Evolutionary conservation across 1,140 invertebrate genomes (phyloP).

Genomic region (Ips nitidus): DNA sequence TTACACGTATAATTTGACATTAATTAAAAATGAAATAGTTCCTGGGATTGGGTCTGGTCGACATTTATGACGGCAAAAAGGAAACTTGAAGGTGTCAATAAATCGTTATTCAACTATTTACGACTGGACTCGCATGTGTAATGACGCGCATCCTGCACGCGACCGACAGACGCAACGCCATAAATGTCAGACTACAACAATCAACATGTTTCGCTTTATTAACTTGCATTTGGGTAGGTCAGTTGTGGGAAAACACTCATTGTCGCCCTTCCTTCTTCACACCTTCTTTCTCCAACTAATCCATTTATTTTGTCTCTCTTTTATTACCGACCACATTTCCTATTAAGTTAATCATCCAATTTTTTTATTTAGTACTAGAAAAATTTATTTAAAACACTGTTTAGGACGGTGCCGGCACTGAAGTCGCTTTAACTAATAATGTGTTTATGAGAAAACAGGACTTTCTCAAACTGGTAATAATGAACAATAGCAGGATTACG

Average conservation of each 20-base stretch:
- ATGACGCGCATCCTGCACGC: conserved; percentile 13
- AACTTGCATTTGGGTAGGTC: conserved; percentile 13
- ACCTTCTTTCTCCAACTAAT: no score
- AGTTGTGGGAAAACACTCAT: conserved; percentile 11
- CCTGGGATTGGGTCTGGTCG: no score
- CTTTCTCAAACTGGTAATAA: neutral
- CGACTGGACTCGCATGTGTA: neutral
- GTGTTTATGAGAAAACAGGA: no score
- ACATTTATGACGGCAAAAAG: no score
- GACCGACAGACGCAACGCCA: conserved; percentile 4
- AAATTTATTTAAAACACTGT: no score
- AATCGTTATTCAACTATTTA: conserved; percentile 3
- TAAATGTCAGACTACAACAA: conserved; percentile 10
- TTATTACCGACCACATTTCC: no score
- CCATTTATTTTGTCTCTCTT: neutral
- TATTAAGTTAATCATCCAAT: no score
- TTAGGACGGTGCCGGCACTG: no score
- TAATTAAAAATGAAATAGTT: no score
- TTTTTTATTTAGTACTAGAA: no score
- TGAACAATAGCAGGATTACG: neutral
- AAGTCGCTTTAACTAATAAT: no score
- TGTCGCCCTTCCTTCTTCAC: neutral
- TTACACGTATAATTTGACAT: no score
- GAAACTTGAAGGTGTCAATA: neutral
- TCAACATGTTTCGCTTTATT: conserved; percentile 12